Evolutionary conservation across 1,140 invertebrate species (phyloP), one percentile per base, ranked within the genome.

Genomic region (Galleria mellonella): DNA sequence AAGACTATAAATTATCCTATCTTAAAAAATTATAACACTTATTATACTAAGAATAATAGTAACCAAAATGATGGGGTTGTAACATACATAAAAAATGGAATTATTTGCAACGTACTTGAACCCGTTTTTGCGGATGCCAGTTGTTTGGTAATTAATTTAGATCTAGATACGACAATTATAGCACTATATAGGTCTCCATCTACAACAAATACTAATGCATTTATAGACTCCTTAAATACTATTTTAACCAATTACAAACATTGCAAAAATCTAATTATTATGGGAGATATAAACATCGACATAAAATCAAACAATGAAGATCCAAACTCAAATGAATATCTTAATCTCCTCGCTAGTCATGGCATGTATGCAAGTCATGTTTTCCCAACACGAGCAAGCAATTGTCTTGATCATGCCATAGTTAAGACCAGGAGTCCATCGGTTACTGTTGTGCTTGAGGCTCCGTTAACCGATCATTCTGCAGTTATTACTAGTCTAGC

Each of bases 271-370:
- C 10, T 32, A 6, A 31, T 41, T 1, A 9, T 41, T 3, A 5
- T 30, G 9, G 40, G 40, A 5, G 40, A 42, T 10, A 32, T 42
- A 9, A 42, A 42, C 29, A 42, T 42, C n/a, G 32, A 42, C 10
- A 32, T 42, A 14, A 29, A 11, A 9, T 9, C 27, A 31, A 41
- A 41, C 14, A 41, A 8, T 32, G 5, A 8, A 1, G 15, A 17
- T 8, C 13, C 38, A 1, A 23, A 40, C 6, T 9, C 9, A 4
- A 9, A 28, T 29, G n/a, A 40, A 7, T 42, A 42, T 17, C 29
- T 42, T 0, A 9, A 11, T 0, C 30, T 42, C 1, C 31, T n/a
- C 12, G 40, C 40, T 0, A n/a, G n/a, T n/a, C 30, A 42, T 42
- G 40, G 40, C 6, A 5, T 42, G n/a, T n/a, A 17, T 2, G 29